Percentiles rank a stretch among this genome's conserved stretches.
These are phyloP conservation scores for Hippocampus mohnikei DNA, from an alignment of 2,113 vertebrate genomes.

Conservation along the genomic window DNA sequence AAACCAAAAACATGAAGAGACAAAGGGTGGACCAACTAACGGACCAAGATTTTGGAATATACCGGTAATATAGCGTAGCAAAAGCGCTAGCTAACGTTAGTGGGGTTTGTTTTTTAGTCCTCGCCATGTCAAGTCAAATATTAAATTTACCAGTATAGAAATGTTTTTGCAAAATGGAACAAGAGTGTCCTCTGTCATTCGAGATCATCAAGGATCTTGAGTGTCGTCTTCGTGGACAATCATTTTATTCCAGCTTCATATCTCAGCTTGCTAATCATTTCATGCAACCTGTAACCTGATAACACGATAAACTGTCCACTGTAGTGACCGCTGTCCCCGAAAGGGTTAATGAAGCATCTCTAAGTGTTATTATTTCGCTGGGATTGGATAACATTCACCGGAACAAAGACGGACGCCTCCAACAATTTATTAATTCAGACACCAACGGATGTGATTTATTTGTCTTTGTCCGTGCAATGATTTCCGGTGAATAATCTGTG, in stretches of 20 bases:
- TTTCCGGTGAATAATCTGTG: background rate
- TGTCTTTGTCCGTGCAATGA: background rate
- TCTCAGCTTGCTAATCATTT: background rate
- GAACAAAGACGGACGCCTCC: background rate
- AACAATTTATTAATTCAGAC: background rate
- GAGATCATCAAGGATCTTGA: background rate
- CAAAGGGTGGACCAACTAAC: too few species aligned
- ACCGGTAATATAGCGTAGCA: too few species aligned
- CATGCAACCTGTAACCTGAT: too few species aligned
- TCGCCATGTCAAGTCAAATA: too few species aligned
- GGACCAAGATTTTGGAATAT: too few species aligned
- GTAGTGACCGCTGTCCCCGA: too few species aligned
- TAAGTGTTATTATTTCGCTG: background rate
- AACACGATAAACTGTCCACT: too few species aligned
- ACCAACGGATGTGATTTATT: constrained; percentile 5
- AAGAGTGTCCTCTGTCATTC: background rate
- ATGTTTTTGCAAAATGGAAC: background rate
- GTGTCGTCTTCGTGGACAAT: background rate
- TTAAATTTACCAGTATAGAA: background rate
- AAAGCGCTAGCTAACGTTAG: too few species aligned
- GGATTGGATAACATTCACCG: background rate
- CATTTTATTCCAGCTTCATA: background rate
- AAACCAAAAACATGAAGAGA: too few species aligned
- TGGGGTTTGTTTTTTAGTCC: too few species aligned
- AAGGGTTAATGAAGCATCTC: background rate